A percentile compares a stretch with the other conserved stretches of the same genome.
Evolutionary conservation across 2,113 vertebrate genomes (phyloP).

Genomic region (Ciconia maguari): DNA sequence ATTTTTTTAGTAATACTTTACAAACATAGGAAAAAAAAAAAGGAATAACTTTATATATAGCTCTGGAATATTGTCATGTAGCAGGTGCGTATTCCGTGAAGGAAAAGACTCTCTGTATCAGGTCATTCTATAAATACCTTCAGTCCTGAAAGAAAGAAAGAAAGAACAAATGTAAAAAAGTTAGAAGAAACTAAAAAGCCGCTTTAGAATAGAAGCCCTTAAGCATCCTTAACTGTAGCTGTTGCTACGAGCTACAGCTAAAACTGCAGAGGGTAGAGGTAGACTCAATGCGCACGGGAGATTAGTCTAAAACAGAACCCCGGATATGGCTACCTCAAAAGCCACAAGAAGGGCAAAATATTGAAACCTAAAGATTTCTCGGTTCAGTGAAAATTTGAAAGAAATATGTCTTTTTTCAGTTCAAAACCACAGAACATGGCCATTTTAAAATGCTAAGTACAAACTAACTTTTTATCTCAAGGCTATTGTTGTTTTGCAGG

Average conservation of each 20-base stretch:
- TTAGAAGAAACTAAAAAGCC: neutral
- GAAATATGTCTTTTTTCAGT: neutral
- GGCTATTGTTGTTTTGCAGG: neutral
- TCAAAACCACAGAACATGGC: neutral
- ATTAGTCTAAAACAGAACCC: neutral
- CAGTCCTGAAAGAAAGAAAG: neutral
- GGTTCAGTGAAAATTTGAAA: neutral
- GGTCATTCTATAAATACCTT: neutral
- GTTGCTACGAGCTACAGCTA: neutral
- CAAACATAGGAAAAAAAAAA: neutral
- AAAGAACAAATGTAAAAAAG: neutral
- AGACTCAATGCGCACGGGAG: fast-evolving
- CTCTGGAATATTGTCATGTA: neutral
- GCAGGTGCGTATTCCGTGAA: neutral
- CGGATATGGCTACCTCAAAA: neutral
- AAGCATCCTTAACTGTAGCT: neutral
- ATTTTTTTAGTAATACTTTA: neutral
- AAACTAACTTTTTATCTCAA: neutral
- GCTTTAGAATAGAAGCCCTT: neutral
- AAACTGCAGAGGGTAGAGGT: neutral
- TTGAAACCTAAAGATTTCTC: neutral
- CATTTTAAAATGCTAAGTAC: neutral
- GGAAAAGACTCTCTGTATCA: neutral
- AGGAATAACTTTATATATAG: neutral
- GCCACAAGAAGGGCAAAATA: neutral